Evolutionary conservation across 2,888 invertebrate species (phyloP).

Genomic region (Metellina segmentata): DNA sequence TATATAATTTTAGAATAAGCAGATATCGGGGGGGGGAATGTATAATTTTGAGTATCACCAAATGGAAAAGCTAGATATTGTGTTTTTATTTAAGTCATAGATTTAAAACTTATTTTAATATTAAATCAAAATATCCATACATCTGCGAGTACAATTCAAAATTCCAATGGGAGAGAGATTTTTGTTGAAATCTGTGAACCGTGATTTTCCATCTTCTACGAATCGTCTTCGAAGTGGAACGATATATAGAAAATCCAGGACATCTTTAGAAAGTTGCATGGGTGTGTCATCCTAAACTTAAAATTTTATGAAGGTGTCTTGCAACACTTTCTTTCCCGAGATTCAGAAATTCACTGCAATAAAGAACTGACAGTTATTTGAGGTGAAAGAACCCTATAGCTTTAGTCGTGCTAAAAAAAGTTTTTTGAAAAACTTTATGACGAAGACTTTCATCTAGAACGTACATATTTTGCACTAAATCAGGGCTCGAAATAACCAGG

Average conservation of each 20-base stretch:
- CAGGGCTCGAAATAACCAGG: no score
- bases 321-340: not conserved
- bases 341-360: not conserved
- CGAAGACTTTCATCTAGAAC: no score
- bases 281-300: not conserved
- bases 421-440: no score
- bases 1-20: no score
- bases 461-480: no score
- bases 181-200: not conserved
- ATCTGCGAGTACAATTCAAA: not conserved
- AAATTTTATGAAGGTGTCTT: not conserved
- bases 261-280: constrained; percentile 10
- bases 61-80: no score
- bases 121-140: not conserved
- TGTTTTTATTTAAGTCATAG: no score
- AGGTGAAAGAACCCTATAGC: not conserved
- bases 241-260: not conserved
- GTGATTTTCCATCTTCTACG: not conserved
- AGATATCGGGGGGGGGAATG: no score
- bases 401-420: no score
- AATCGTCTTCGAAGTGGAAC: not conserved
- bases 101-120: not conserved
- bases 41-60: no score
- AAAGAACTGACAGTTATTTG: not conserved
- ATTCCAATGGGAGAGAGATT: not conserved